These are phyloP conservation scores for Eutolmus rufibarbis DNA, from an alignment of 2,888 invertebrate genomes.

Conservation along the genomic window DNA sequence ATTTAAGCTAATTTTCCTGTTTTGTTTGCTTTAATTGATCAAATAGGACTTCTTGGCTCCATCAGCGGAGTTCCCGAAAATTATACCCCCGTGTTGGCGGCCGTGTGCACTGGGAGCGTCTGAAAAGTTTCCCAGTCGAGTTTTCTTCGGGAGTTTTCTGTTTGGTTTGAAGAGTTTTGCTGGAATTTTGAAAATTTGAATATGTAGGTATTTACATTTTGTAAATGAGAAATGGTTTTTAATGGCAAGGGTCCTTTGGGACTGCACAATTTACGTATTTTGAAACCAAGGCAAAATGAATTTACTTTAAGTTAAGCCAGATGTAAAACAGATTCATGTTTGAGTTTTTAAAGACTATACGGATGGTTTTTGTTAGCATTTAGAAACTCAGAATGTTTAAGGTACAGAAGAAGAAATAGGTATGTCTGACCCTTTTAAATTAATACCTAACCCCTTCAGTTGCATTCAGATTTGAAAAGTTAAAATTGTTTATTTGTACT, in stretches of 20 bases:
- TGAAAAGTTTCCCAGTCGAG: background rate
- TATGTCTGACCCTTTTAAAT: too few species aligned
- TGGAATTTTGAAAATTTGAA: background rate
- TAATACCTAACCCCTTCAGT: too few species aligned
- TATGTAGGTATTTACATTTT: background rate
- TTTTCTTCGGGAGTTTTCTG: background rate
- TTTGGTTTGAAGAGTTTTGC: background rate
- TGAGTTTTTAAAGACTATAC: background rate
- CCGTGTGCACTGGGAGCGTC: background rate
- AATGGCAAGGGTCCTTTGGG: background rate
- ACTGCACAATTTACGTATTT: background rate
- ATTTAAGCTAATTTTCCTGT: conserved; percentile 18
- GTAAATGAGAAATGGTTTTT: background rate
- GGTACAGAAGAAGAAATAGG: too few species aligned
- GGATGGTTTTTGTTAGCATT: background rate
- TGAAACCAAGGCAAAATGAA: background rate
- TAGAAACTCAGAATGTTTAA: background rate
- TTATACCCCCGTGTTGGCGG: background rate
- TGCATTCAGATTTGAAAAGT: too few species aligned
- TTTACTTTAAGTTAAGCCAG: background rate
- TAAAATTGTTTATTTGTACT: too few species aligned
- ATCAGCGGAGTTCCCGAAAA: background rate
- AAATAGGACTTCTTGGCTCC: conserved; percentile 8
- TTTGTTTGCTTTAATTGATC: conserved; percentile 25
- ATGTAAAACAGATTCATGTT: background rate